These are phyloP conservation scores for Margarornis squamiger DNA, from an alignment of 2,797 vertebrate genomes.

Conservation along the genomic window DNA sequence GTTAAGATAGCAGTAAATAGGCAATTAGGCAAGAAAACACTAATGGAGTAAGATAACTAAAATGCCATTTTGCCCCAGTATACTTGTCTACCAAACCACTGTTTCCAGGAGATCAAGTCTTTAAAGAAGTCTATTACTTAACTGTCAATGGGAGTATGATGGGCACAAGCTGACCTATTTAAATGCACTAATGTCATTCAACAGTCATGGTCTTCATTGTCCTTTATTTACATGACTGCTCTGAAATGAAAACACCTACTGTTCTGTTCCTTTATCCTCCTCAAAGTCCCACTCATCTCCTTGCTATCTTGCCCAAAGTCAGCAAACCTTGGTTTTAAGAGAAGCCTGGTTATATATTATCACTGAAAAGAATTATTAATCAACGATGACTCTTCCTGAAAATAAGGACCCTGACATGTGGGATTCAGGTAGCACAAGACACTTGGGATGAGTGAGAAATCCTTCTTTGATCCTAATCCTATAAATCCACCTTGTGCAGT, in stretches of 20 bases:
- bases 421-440: background rate
- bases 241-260: background rate
- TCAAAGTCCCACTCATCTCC: background rate
- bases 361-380: background rate
- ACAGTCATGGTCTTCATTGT: background rate
- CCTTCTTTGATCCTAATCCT: background rate
- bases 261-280: background rate
- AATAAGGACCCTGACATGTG: background rate
- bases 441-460: background rate
- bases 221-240: background rate
- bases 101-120: background rate
- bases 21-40: background rate
- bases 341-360: background rate
- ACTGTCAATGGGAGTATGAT: background rate
- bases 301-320: background rate
- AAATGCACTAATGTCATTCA: background rate
- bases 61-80: background rate
- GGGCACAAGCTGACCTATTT: background rate
- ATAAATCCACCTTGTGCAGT: background rate
- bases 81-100: background rate
- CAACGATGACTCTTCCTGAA: background rate
- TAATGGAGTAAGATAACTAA: background rate
- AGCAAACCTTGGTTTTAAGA: background rate
- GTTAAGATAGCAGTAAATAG: background rate
- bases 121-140: background rate